A percentile compares a stretch with the other conserved stretches of the same genome.
Conservation (phyloP, 1,140 invertebrate species). For the Daktulosphaira vitifoliae region DNA sequence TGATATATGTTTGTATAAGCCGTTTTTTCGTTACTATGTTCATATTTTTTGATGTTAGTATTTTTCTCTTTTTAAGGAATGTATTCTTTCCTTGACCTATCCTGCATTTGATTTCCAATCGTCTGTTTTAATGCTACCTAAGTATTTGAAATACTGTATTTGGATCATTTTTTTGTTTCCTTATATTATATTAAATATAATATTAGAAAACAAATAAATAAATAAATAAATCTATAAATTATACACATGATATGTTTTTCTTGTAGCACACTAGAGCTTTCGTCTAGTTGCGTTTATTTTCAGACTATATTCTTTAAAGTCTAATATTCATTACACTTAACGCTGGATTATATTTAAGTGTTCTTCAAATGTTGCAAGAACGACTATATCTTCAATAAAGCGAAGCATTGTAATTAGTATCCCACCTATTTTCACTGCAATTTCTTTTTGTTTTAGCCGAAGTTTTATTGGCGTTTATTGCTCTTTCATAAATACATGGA, state of each 20-base stretch:
- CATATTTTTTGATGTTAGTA: constrained; percentile 1
- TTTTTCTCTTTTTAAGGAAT: constrained; percentile 8
- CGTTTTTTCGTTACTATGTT: constrained; percentile 3
- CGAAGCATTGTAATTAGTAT: constrained; percentile 2
- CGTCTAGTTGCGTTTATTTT: constrained; percentile 6
- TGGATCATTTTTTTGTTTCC: neutral
- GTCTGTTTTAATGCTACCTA: neutral
- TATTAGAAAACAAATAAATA: too few species aligned
- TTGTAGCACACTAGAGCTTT: neutral
- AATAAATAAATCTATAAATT: too few species aligned
- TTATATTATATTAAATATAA: neutral
- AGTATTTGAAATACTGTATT: neutral
- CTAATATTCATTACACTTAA: neutral
- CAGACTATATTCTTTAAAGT: constrained; percentile 5
- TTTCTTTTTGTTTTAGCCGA: neutral
- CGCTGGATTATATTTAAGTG: neutral
- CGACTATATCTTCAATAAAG: neutral
- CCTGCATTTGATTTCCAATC: constrained; percentile 4
- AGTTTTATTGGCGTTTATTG: neutral
- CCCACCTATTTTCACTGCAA: neutral
- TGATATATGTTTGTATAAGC: constrained; percentile 1
- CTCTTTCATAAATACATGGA: constrained; percentile 6
- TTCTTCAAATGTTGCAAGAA: neutral
- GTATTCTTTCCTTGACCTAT: neutral
- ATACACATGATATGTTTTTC: neutral